Conservation (phyloP, 2,888 invertebrate genomes). For the Platycnemis pennipes region DNA sequence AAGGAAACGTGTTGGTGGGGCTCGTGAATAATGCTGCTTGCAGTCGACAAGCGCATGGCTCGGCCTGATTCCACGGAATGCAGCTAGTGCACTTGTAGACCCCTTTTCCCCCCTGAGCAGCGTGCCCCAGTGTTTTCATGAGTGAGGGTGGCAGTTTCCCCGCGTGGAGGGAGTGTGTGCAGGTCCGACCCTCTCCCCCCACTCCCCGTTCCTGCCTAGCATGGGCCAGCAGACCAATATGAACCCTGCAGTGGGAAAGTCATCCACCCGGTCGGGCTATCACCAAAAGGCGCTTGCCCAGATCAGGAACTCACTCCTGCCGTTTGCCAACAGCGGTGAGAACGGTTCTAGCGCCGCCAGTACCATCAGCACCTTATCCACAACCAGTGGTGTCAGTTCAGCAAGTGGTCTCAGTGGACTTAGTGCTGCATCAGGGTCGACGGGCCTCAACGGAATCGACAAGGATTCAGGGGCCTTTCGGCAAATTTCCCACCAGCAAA, state of each 20-base stretch:
- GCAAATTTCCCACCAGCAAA: conserved; percentile 84
- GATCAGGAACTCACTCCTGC: conserved; percentile 90
- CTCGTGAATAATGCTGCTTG: conserved; percentile 25
- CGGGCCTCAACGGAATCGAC: conserved; percentile 81
- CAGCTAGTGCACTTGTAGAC: not conserved
- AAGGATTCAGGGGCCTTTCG: conserved; percentile 85
- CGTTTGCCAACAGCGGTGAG: conserved; percentile 87
- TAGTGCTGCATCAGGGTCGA: conserved; percentile 81
- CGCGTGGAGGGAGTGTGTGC: conserved; percentile 53
- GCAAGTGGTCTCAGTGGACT: conserved; percentile 82
- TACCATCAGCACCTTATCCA: conserved; percentile 85
- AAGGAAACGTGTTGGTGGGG: conserved; percentile 21
- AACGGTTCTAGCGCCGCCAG: conserved; percentile 88
- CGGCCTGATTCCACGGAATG: conserved; percentile 39
- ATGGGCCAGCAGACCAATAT: conserved; percentile 82
- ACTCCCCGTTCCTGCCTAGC: conserved; percentile 77
- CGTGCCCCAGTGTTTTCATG: conserved; percentile 48
- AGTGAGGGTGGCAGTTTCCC: conserved; percentile 49
- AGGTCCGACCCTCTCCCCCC: conserved; percentile 42
- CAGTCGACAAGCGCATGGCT: not conserved
- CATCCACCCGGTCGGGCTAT: conserved; percentile 87
- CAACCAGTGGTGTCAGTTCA: conserved; percentile 83
- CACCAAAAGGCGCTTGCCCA: conserved; percentile 93
- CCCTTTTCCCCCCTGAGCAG: not conserved
- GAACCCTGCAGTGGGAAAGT: conserved; percentile 81